Evolutionary conservation across 1,140 invertebrate genomes (phyloP).

Genomic region (Coptotermes formosanus): DNA sequence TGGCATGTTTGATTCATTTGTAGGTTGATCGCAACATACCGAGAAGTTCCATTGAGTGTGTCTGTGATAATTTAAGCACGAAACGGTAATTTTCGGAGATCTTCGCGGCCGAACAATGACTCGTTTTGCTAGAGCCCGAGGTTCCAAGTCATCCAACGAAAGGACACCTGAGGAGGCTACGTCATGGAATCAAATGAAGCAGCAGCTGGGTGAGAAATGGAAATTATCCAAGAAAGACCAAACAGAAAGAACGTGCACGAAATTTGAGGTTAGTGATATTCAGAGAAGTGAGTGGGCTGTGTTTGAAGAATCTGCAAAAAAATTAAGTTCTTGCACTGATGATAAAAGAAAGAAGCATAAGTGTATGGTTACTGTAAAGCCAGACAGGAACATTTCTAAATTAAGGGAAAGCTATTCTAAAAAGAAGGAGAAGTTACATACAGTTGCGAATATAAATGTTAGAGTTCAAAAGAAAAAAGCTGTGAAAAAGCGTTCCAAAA

Average conservation of each 20-base stretch:
- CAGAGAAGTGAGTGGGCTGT: constrained; percentile 47
- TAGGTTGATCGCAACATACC: too few relatives aligned
- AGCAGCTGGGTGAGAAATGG: constrained; percentile 47
- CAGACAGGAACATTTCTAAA: background rate
- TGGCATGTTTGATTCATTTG: too few relatives aligned
- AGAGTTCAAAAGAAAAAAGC: constrained; percentile 32
- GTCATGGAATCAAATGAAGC: constrained; percentile 68
- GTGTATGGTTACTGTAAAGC: background rate
- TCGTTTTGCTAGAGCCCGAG: constrained; percentile 68
- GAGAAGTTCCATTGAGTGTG: too few relatives aligned
- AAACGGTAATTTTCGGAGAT: background rate
- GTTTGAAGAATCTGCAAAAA: constrained; percentile 43
- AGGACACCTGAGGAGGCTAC: constrained; percentile 64
- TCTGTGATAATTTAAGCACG: too few relatives aligned
- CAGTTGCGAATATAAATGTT: constrained; percentile 31
- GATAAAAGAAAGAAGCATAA: constrained; percentile 33
- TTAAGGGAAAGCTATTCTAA: constrained; percentile 36
- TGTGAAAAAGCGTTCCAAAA: constrained; percentile 44
- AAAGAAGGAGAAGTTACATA: constrained; percentile 36
- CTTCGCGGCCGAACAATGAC: constrained; percentile 56
- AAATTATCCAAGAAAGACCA: background rate
- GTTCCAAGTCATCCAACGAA: constrained; percentile 71
- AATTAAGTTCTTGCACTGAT: background rate
- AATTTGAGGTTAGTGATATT: constrained; percentile 37
- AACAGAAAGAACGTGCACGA: constrained; percentile 42